Evolutionary conservation across 2,888 invertebrate genomes (phyloP), one percentile per base, ranked within the genome.

Genomic region (Synergus japonicus): DNA sequence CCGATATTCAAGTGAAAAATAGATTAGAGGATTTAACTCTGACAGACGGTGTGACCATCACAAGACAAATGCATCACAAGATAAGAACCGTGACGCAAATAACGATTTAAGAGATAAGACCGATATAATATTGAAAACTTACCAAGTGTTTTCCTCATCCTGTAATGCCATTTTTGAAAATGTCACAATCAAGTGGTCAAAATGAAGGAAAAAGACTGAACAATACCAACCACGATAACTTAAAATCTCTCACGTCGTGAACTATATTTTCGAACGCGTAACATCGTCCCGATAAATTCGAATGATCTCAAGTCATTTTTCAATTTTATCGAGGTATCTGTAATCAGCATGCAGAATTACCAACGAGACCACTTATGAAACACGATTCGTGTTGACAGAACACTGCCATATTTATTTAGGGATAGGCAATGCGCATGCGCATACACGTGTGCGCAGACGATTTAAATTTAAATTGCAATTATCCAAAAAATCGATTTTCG

Each of bases 121-220:
- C 41, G 69, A 65, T 5, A 65, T 43, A n/a, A 83, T 65, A 77
- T 58, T 41, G 69, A 79, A 76, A 82, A 92, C 92, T 92, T 92
- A 95, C 95, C 95, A 95, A 87, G 94, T 94, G 90, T 93, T 94
- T 85, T 94, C 94, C 84, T 95, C 94, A 88, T 94, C 94, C 83
- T 94, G 94, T 86, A 93, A 92, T 91, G 94, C 94, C 95, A 95
- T 95, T 91, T 92, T 92, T 29, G n/a, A 49, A 37, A 54, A 49
- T 54, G 15, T 54, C 9, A 49, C 15, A 37, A 54, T 37, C 29
- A n/a, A 29, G 46, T 22, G 29, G 46, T 69, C 22, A 15, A 49
- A 73, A 54, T 7, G 29, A 29, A 73, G 15, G n/a, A n/a, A 37
- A 54, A 54, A 29, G 8, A 13, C 29, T 69, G 13, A 15, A 29